Base-by-base conservation (phyloP, 2,888 invertebrate genomes). In the Pediacus dermestoides region DNA sequence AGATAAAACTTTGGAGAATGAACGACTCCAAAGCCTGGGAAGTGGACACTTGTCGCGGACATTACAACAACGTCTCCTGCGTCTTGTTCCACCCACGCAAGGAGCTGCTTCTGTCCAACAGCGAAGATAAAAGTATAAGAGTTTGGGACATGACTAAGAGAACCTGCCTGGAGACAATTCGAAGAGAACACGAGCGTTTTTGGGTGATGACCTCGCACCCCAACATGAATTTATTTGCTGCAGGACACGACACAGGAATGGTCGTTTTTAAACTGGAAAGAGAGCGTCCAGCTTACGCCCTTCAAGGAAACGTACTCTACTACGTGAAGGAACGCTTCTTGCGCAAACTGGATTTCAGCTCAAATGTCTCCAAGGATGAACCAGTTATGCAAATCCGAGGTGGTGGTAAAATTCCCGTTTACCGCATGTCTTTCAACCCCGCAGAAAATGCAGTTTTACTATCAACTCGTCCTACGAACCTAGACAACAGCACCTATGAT, bases 11-110 rank as follows among this genome's bases (percentile, higher is more conserved):
- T 52, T 99, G 97, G 97, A 78, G 99, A 46, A 95, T 95, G 94
- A 96, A 95, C 64, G 95, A 95, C 69, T 82, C 89, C n/a, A 90
- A 91, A 76, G 97, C 96, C 0, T 97, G 96, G 96, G 97, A 99
- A 67, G 49, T 39, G n/a, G 99, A 99, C 71, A 94, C 96, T 0
- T 99, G 96, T 58, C 83, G 99, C n/a, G 99, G 99, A 0, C 99
- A 99, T 68, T 99, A 97, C 75, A 95, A 97, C 75, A 99, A 99
- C 69, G 97, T 99, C 2, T 97, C 96, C 0, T 96, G 96, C 63
- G 94, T 90, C 0, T 71, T 95, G 27, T 99, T 99, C 73, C 97
- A 99, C 72, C 96, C 99, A 0, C 78, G 94, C 10, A 93, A 96
- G 67, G 99, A 99, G 63, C 75, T 97, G 16, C 91, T 99, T 44